Conservation (phyloP, 2,888 invertebrate genomes). For the Conomelus anceps region DNA sequence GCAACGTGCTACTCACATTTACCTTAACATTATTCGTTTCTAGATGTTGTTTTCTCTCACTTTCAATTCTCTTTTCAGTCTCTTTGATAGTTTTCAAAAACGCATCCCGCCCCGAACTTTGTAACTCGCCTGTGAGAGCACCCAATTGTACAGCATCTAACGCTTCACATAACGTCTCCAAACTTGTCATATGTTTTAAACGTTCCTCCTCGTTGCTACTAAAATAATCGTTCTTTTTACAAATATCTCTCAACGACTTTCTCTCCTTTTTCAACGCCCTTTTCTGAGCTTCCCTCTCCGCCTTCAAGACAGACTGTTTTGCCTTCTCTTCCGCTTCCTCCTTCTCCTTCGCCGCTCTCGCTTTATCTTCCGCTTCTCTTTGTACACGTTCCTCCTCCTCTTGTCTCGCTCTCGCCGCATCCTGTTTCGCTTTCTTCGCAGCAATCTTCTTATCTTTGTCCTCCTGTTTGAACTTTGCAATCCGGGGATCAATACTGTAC, state of each 20-base stretch:
- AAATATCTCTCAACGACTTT: slow-evolving; percentile 69
- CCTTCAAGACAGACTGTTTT: slow-evolving; percentile 70
- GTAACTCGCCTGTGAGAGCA: slow-evolving; percentile 64
- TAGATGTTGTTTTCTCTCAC: slow-evolving; percentile 57
- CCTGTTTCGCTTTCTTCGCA: slow-evolving; percentile 75
- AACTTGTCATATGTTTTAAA: slow-evolving; percentile 79
- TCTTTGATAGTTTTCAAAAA: slow-evolving; percentile 62
- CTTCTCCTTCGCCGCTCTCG: slow-evolving; percentile 60
- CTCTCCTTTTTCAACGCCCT: slow-evolving; percentile 81
- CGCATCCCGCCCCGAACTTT: slow-evolving; percentile 55
- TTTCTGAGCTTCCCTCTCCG: slow-evolving; percentile 78
- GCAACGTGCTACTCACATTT: slow-evolving; percentile 18
- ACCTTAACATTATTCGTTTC: slow-evolving; percentile 29
- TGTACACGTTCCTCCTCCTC: slow-evolving; percentile 73
- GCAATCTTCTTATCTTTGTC: slow-evolving; percentile 87
- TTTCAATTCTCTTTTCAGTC: slow-evolving; percentile 68
- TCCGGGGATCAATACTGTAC: slow-evolving; percentile 89
- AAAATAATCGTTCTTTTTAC: slow-evolving; percentile 78
- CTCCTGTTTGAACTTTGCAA: slow-evolving; percentile 85
- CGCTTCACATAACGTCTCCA: slow-evolving; percentile 84
- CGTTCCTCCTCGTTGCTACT: slow-evolving; percentile 59
- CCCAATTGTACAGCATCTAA: slow-evolving; percentile 66
- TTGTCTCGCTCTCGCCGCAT: slow-evolving; percentile 71
- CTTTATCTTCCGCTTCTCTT: slow-evolving; percentile 57
- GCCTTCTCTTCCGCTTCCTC: slow-evolving; percentile 77